Evolutionary conservation across 2,113 vertebrate species (phyloP).

Genomic region (Penelope pileata): DNA sequence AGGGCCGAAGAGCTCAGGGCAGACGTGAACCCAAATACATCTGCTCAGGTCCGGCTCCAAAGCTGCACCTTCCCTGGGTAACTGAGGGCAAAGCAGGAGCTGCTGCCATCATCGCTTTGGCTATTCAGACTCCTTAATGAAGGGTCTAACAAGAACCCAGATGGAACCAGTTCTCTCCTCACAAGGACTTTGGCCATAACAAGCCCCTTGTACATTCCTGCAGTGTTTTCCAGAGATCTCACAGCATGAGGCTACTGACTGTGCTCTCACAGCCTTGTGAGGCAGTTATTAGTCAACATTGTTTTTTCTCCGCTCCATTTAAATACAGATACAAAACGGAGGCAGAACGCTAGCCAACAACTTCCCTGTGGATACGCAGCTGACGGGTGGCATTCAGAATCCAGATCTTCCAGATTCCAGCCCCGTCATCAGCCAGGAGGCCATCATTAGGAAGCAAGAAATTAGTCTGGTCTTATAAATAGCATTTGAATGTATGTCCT

Average conservation of each 20-base stretch:
- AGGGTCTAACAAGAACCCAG: conserved; percentile 22
- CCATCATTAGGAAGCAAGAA: conserved; percentile 67
- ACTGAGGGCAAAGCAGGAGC: conserved; percentile 6
- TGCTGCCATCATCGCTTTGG: background rate
- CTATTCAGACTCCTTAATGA: conserved; percentile 28
- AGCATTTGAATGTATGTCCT: conserved; percentile 66
- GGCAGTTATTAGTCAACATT: conserved; percentile 29
- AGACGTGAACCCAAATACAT: background rate
- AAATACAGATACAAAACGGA: conserved; percentile 43
- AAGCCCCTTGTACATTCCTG: conserved; percentile 9
- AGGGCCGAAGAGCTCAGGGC: background rate
- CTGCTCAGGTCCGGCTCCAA: background rate
- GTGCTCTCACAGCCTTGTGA: background rate
- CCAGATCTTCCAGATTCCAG: conserved; percentile 63
- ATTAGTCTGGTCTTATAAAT: conserved; percentile 70
- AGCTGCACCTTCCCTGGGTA: background rate
- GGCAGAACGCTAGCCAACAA: conserved; percentile 25
- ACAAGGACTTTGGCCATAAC: background rate
- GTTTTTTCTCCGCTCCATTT: background rate
- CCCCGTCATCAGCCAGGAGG: conserved; percentile 53
- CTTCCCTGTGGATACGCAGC: background rate
- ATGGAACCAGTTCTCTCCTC: conserved; percentile 36
- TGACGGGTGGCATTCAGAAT: conserved; percentile 54
- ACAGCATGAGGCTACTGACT: conserved; percentile 3
- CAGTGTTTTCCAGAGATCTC: conserved; percentile 10